Base-by-base conservation (phyloP, 2,113 vertebrate species). In the Dendropsophus ebraccatus region DNA sequence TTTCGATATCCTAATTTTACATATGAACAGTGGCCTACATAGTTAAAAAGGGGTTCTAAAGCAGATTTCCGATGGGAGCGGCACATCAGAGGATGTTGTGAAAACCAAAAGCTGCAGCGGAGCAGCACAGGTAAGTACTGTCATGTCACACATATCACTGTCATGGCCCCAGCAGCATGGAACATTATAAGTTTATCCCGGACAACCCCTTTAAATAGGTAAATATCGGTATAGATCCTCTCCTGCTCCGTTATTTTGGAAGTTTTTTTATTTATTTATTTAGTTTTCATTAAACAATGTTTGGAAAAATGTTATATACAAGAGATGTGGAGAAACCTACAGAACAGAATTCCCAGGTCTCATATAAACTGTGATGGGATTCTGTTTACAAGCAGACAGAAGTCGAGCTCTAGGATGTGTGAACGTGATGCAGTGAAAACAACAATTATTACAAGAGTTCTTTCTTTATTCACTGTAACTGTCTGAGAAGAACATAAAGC, bases 361-460 rank as follows among this genome's bases (percentile, higher is more conserved):
- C 30, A 23, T 21, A 80, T 60, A 41, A n/a, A 60, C 77, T 32
- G 45, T 37, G n/a, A 80, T 41, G 35, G 10, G 21, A 60, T 41
- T n/a, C 17, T 78, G 28, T 60, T 37, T 45, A 37, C 35, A 41
- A 41, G 77, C 21, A 60, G 54, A 41, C 5, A 52, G 23, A 32
- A 41, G 21, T 7, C 50, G 54, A 58, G 49, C 19, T 56, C 7
- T 37, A 28, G 52, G 25, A 52, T 50, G 74, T 21, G 52, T 35
- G 9, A 35, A 58, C 13, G 52, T 37, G 21, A 79, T 58, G 52
- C 52, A 6, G 32, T 79, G n/a, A 79, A 77, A 79, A 54, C 74
- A 32, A 77, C 75, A 56, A 79, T 37, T 58, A 56, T 58, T 58
- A 35, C 76, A 58, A 79, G 50, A 52, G 23, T 58, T 58, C 21